phyloP scores from a whole-genome alignment of 2,888 invertebrate species.

The Oxyteleia sp. region DNA sequence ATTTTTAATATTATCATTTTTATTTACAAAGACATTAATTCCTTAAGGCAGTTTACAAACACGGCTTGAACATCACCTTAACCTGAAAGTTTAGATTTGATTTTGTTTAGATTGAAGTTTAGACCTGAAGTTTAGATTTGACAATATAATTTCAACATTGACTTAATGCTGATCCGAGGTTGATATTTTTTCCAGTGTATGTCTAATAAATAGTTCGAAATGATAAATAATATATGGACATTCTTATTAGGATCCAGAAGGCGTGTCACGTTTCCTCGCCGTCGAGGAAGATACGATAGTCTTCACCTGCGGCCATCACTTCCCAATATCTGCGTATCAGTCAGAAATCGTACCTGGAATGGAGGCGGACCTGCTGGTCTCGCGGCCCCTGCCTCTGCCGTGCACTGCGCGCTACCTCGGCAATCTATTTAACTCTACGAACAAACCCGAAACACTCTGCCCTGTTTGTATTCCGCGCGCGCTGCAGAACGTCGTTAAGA shows the following conservation, averaged over 20 bases:
- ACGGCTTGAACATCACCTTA: too few species aligned
- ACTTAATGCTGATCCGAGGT: too few species aligned
- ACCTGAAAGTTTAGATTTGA: too few species aligned
- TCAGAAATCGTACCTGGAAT: slow-evolving; percentile 83
- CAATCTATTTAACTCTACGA: slow-evolving; percentile 79
- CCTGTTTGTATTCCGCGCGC: slow-evolving; percentile 84
- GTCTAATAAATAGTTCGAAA: too few species aligned
- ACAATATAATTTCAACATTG: too few species aligned
- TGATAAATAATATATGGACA: too few species aligned
- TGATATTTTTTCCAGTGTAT: too few species aligned
- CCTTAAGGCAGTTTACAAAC: too few species aligned
- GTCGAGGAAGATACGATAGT: slow-evolving; percentile 84
- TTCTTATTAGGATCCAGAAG: slow-evolving; percentile 81
- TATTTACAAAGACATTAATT: too few species aligned
- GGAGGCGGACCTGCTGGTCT: slow-evolving; percentile 84
- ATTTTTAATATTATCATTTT: too few species aligned
- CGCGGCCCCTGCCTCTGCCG: slow-evolving; percentile 83
- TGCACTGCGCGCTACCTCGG: slow-evolving; percentile 84
- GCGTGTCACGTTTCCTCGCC: slow-evolving; percentile 81
- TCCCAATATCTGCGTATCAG: slow-evolving; percentile 82
- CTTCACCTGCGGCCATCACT: slow-evolving; percentile 86
- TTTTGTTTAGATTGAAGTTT: too few species aligned
- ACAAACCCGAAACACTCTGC: slow-evolving; percentile 84
- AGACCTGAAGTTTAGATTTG: too few species aligned
- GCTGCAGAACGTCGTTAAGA: slow-evolving; percentile 80